These are phyloP conservation scores for Ectemnius cavifrons DNA, from an alignment of 2,888 invertebrate species.

Conservation along the genomic window DNA sequence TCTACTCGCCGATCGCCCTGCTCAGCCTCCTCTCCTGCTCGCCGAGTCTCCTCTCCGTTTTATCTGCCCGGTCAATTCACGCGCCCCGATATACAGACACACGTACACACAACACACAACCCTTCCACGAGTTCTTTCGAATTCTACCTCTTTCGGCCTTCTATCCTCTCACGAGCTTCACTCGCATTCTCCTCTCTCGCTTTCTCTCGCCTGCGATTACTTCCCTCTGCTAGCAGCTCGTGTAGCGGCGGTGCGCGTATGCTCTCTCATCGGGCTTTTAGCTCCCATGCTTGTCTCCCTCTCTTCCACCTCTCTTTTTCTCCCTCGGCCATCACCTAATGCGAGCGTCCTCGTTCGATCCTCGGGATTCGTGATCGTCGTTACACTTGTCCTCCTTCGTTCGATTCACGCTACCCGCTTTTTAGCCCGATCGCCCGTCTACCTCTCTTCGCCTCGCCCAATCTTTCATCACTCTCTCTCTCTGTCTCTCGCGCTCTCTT, in stretches of 20 bases:
- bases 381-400: slow-evolving; percentile 17
- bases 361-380: slow-evolving; percentile 26
- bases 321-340: not conserved
- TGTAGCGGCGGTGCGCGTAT: not conserved
- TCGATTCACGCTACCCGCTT: slow-evolving; percentile 11
- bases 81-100: slow-evolving; percentile 64
- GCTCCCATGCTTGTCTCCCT: not conserved
- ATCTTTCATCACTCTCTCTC: not conserved
- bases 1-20: not conserved
- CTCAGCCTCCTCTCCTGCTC: not conserved
- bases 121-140: slow-evolving; percentile 24
- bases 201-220: slow-evolving; percentile 8
- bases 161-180: slow-evolving; percentile 20
- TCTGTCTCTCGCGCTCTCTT: not conserved
- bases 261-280: slow-evolving; percentile 7
- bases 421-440: not conserved
- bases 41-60: slow-evolving; percentile 33
- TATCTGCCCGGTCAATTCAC: slow-evolving; percentile 69
- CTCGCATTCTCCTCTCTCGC: too few species aligned
- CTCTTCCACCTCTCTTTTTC: not conserved
- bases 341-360: not conserved
- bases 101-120: too few species aligned
- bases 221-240: not conserved
- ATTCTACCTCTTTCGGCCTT: slow-evolving; percentile 34
- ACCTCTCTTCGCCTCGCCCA: not conserved